Base-by-base conservation (phyloP, 2,797 vertebrate species). In the Menidia menidia region DNA sequence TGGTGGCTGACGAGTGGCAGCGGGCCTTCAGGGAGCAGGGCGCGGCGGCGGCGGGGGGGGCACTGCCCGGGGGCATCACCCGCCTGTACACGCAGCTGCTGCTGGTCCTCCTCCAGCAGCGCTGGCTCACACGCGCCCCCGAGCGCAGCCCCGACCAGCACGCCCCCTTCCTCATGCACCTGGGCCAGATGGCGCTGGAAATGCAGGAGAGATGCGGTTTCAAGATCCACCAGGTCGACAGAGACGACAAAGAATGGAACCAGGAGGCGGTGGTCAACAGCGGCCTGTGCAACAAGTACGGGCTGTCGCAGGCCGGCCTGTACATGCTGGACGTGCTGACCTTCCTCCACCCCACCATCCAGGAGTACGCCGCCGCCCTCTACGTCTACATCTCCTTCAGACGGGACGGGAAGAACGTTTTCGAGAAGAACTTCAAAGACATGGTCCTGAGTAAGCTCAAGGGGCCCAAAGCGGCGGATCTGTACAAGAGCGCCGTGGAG, bases 321-420 rank as follows among this genome's bases (percentile, higher is more conserved):
- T 69, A 65, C 7, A 87, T 70, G 16, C 62, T 87, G 25, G 25
- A 25, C 25, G 25, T 25, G 41, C 5, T 91, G 44, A 87, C 86
- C 72, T 95, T 95, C 6, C 64, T 93, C 64, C 94, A 95, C 72
- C 90, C 92, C 39, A 94, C 91, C 11, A 14, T 94, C 69, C 94
- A 95, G 72, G 94, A 95, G 71, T 94, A 92, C 82, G 54, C 94
- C 16, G 93, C 93, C 4, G 93, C 94, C 33, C 88, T 94, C 9
- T 92, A 94, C 32, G 90, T 39, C 0, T 91, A 91, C 55, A 81
- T 92, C 39, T 65, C 71, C 19, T 92, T 81, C 6, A 83, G 32
- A 44, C 91, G 89, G 54, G 66, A 80, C 0, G 88, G 84, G 0
- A 91, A 87, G 71, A 93, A 89, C 19, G 2, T 83, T 64, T 68